Evolutionary conservation across 2,888 invertebrate species (phyloP).

Genomic region (Drosophila mulleri): DNA sequence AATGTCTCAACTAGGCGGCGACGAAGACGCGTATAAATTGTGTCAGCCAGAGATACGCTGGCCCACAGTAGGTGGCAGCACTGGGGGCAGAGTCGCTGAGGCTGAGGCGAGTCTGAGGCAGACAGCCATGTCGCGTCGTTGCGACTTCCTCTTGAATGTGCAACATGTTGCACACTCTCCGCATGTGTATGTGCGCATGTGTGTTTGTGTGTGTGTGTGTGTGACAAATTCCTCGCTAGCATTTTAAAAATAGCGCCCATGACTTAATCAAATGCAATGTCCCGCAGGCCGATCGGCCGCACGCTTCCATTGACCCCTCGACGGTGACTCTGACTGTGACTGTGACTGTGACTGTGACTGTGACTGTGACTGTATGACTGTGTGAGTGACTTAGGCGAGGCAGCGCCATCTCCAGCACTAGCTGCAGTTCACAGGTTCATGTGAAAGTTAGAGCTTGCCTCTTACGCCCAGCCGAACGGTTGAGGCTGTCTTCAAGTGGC

Average conservation of each 20-base stretch:
- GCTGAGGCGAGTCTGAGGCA: slow-evolving; percentile 7
- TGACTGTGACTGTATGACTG: neutral
- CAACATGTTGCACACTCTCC: slow-evolving; percentile 72
- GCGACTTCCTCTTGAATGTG: slow-evolving; percentile 67
- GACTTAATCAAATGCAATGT: slow-evolving; percentile 74
- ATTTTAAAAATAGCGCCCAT: slow-evolving; percentile 76
- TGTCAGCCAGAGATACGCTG: slow-evolving; percentile 65
- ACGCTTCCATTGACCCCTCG: slow-evolving; percentile 75
- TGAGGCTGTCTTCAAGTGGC: slow-evolving; percentile 65
- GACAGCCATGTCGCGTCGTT: slow-evolving; percentile 27
- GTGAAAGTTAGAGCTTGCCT: slow-evolving; percentile 66
- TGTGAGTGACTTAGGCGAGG: slow-evolving; percentile 24
- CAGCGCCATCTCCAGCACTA: slow-evolving; percentile 17
- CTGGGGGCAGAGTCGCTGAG: neutral
- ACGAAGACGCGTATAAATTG: slow-evolving; percentile 66
- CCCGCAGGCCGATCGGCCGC: slow-evolving; percentile 26
- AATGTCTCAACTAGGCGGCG: slow-evolving; percentile 71
- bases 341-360: slow-evolving; percentile 14
- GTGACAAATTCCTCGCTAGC: slow-evolving; percentile 65
- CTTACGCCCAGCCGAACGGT: neutral
- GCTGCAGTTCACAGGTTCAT: slow-evolving; percentile 74
- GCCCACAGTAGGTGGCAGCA: slow-evolving; percentile 42
- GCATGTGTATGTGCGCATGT: slow-evolving; percentile 4
- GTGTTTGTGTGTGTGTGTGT: neutral
- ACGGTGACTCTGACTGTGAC: slow-evolving; percentile 2